These are phyloP conservation scores for Priocnemis perturbator DNA, from an alignment of 2,888 invertebrate species.

Conservation along the genomic window DNA sequence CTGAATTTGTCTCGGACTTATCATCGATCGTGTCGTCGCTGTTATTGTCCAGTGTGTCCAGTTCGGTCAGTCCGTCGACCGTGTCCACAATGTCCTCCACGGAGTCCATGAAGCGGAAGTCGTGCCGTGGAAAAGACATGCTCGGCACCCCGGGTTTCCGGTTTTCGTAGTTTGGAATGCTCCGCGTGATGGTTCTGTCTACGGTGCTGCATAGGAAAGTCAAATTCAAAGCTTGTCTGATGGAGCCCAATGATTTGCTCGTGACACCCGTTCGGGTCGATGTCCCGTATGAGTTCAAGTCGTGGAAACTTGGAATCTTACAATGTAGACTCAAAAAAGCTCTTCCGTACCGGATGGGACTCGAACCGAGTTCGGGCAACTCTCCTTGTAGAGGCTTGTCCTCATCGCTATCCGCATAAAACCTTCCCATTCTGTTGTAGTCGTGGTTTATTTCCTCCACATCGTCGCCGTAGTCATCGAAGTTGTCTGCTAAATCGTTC, in stretches of 20 bases:
- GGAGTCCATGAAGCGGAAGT: slow-evolving; percentile 63
- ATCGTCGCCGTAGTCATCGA: no score
- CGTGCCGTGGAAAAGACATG: slow-evolving; percentile 50
- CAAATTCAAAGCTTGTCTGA: slow-evolving; percentile 68
- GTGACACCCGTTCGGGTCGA: slow-evolving; percentile 63
- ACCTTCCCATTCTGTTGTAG: no score
- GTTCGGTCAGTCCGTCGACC: slow-evolving; percentile 50
- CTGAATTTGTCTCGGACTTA: no score
- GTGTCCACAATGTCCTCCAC: slow-evolving; percentile 57
- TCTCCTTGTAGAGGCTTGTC: slow-evolving; percentile 68
- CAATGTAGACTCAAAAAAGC: slow-evolving; percentile 62
- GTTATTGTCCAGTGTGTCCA: slow-evolving; percentile 69
- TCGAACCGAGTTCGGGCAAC: slow-evolving; percentile 68
- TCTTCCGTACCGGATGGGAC: slow-evolving; percentile 62
- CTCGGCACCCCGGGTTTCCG: slow-evolving; percentile 62
- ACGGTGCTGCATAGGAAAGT: slow-evolving; percentile 57
- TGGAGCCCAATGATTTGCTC: slow-evolving; percentile 66
- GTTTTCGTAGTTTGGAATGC: slow-evolving; percentile 69
- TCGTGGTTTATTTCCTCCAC: no score
- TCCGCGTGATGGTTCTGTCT: slow-evolving; percentile 5
- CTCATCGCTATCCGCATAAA: slow-evolving; percentile 56
- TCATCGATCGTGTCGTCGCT: slow-evolving; percentile 38
- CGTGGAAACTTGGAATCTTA: slow-evolving; percentile 61
- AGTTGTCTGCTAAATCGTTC: no score
- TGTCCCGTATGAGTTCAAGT: slow-evolving; percentile 67